Evolutionary conservation across 2,113 vertebrate species (phyloP).

Genomic region (Platysternon megacephalum): DNA sequence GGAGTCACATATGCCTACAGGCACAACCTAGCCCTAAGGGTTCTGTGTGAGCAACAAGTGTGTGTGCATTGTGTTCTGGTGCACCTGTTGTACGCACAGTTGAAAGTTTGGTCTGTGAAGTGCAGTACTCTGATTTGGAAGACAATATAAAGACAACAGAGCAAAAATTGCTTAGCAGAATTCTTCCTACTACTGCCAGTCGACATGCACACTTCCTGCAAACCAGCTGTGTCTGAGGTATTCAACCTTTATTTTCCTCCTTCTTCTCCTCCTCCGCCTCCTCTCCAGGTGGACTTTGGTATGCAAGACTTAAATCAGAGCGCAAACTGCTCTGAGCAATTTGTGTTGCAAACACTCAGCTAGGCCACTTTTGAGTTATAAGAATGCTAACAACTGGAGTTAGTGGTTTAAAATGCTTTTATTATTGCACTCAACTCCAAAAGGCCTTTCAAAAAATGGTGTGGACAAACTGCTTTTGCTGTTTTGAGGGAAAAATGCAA

Average conservation of each 20-base stretch:
- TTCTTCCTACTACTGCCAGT: background rate
- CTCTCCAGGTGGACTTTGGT: slow-evolving; percentile 43
- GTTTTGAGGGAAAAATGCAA: background rate
- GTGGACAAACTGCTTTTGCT: background rate
- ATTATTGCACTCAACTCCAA: background rate
- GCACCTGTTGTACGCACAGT: background rate
- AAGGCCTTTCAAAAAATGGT: background rate
- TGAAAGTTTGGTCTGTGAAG: background rate
- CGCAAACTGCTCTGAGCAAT: slow-evolving; percentile 60
- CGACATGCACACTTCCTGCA: slow-evolving; percentile 54
- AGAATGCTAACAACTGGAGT: background rate
- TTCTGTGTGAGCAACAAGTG: background rate
- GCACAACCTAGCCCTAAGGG: background rate
- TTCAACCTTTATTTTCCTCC: slow-evolving; percentile 25
- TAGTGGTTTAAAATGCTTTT: background rate
- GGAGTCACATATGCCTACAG: background rate
- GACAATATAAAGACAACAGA: background rate
- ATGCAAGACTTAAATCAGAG: slow-evolving; percentile 50
- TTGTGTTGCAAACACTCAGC: background rate
- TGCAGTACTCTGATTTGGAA: background rate
- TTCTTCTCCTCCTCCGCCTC: background rate
- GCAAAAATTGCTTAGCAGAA: slow-evolving; percentile 38
- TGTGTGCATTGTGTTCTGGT: background rate
- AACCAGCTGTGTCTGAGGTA: slow-evolving; percentile 69
- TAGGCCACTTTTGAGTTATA: slow-evolving; percentile 20